Percentiles rank a stretch among this genome's conserved stretches.
phyloP scores from a whole-genome alignment of 2,113 vertebrate species.

The Trinectes maculatus region DNA sequence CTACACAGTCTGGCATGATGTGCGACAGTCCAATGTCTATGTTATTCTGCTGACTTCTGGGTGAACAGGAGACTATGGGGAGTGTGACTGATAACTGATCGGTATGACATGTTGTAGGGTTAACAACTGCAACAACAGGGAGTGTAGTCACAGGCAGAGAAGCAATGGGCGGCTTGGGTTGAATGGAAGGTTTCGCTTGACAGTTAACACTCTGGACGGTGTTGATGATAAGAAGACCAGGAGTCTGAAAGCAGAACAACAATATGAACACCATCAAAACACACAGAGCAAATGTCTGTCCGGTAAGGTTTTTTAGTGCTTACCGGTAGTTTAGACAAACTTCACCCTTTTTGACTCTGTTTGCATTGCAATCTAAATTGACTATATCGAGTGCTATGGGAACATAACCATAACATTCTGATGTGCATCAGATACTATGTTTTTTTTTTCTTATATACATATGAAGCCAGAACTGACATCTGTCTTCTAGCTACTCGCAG shows the following conservation, averaged over 20 bases:
- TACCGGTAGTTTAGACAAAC: too few relatives aligned
- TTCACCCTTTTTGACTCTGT: too few relatives aligned
- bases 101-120: slow-evolving; percentile 17
- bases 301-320: too few relatives aligned
- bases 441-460: too few relatives aligned
- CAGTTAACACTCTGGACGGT: not conserved
- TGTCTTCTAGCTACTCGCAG: too few relatives aligned
- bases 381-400: too few relatives aligned
- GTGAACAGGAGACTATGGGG: slow-evolving; percentile 16
- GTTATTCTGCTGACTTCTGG: not conserved
- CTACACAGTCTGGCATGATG: not conserved
- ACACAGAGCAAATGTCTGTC: too few relatives aligned
- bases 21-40: not conserved
- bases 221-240: slow-evolving; percentile 8
- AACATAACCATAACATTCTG: too few relatives aligned
- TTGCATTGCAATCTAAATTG: too few relatives aligned
- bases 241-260: slow-evolving; percentile 51
- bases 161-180: not conserved
- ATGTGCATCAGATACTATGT: too few relatives aligned
- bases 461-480: too few relatives aligned
- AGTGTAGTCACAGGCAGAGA: slow-evolving; percentile 17
- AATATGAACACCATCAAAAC: slow-evolving; percentile 1
- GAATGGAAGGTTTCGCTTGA: slow-evolving; percentile 21
- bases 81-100: slow-evolving; percentile 29
- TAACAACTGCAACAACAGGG: slow-evolving; percentile 37